Percentiles rank a stretch among this genome's conserved stretches.
Evolutionary conservation across 2,113 vertebrate genomes (phyloP).

Genomic region (Prietella phreatophila): DNA sequence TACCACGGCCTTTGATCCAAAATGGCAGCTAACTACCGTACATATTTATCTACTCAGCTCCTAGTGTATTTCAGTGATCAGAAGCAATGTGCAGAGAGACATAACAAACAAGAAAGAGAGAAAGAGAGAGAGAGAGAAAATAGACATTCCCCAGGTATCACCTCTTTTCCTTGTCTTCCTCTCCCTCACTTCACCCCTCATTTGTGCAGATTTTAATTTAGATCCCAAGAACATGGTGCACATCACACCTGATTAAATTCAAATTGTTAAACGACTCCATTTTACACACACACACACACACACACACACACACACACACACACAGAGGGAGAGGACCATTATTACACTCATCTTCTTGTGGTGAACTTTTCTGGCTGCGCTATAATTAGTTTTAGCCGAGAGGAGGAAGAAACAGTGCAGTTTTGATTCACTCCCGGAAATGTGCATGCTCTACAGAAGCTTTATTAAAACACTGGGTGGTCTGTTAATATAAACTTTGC

Average conservation of each 20-base stretch:
- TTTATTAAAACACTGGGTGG: conserved; percentile 43
- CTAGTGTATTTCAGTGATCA: conserved; percentile 3
- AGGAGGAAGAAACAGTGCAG: conserved; percentile 13
- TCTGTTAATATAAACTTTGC: conserved; percentile 33
- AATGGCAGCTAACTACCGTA: conserved; percentile 39
- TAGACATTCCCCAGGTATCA: conserved; percentile 28
- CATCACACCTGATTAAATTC: conserved; percentile 55
- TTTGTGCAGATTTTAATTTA: conserved; percentile 55
- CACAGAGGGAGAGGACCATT: conserved; percentile 17
- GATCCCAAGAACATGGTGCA: conserved; percentile 50
- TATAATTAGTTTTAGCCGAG: conserved; percentile 48
- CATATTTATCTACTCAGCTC: conserved; percentile 22
- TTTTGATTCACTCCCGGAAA: conserved; percentile 16
- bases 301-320: conserved; percentile 27
- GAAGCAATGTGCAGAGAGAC: neutral
- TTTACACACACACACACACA: conserved; percentile 35
- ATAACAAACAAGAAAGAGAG: neutral
- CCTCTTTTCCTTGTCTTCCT: conserved; percentile 25
- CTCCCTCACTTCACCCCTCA: conserved; percentile 37
- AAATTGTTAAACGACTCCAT: conserved; percentile 54
- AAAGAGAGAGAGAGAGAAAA: conserved; percentile 32
- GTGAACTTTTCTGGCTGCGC: conserved; percentile 45
- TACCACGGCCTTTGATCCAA: conserved; percentile 47
- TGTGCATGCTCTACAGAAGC: conserved; percentile 27
- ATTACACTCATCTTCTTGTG: conserved; percentile 45